phyloP scores from a whole-genome alignment of 1,140 invertebrate species.

The Drosophila fuyamai region DNA sequence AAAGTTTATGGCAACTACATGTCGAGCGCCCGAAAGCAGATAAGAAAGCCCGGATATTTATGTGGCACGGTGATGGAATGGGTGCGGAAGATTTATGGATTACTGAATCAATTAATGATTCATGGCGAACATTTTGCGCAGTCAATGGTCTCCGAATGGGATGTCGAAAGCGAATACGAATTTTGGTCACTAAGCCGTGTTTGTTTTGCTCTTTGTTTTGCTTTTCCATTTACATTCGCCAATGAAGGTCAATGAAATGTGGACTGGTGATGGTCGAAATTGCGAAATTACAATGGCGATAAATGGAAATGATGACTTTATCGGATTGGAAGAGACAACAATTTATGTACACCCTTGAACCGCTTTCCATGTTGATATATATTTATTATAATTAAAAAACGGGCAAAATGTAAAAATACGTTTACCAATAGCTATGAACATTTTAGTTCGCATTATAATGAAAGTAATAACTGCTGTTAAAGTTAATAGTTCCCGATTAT shows the following conservation, averaged over 20 bases:
- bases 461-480: too few relatives aligned
- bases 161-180: conserved; percentile 30
- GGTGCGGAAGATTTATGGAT: conserved; percentile 28
- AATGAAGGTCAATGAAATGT: conserved; percentile 79
- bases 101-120: conserved; percentile 27
- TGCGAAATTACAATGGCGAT: conserved; percentile 42
- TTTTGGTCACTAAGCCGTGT: conserved; percentile 39
- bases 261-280: conserved; percentile 40
- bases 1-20: conserved; percentile 41
- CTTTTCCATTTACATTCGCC: conserved; percentile 60
- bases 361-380: background rate
- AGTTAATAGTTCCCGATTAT: too few relatives aligned
- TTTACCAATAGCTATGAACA: too few relatives aligned
- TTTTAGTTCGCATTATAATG: too few relatives aligned
- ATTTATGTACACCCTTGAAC: conserved; percentile 21
- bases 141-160: conserved; percentile 19
- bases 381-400: background rate
- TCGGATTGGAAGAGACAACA: conserved; percentile 9
- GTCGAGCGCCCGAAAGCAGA: conserved; percentile 19
- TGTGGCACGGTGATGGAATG: background rate
- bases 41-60: conserved; percentile 5
- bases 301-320: conserved; percentile 52
- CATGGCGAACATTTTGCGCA: conserved; percentile 36
- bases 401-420: too few relatives aligned
- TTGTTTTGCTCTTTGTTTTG: conserved; percentile 53